Base-by-base conservation (phyloP, 2,888 invertebrate genomes). In the Netelia inedita region DNA sequence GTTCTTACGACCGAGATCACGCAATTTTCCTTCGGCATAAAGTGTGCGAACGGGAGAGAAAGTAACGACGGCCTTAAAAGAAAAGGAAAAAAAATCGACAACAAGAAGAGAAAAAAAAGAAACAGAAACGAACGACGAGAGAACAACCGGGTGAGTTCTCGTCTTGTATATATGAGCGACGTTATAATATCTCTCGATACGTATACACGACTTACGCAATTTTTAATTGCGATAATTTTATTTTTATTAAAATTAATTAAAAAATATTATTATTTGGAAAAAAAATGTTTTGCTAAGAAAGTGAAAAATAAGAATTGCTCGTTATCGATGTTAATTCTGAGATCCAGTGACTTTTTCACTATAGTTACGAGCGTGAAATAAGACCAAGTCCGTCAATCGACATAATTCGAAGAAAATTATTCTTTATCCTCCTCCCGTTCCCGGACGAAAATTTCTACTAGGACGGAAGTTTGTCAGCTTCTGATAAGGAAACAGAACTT, bases 31-130 rank as follows among this genome's bases (percentile, higher is more conserved):
- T 73, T 82, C 71, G 79, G n/a, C 28, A 66, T 65, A 35, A 41
- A 21, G 10, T 35, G 28, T 68, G 50, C 59, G 66, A 63, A 50
- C 61, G 66, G 76, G 81, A 85, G 87, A 87, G 87, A 87, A 87
- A 87, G 87, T 87, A 28, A 66, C 68, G 43, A 71, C 61, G 68
- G 79, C 83, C 85, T 85, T 21, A 28, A 23, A 61, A 61, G 8
- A 63, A 23, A 61, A 46, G 11, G 5, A 28, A 28, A 28, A 28
- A 5, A 5, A 28, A 28, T 28, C 28, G 5, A 53, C 71, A 61
- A 71, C 69, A n/a, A 53, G 53, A 53, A 53, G 5, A 16, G 53
- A 28, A 28, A 28, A 28, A 23, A 28, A 28, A 28, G 28, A 28
- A 28, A 5, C 28, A 28, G 28, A 28, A 46, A 1, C 46, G 65